phyloP scores from a whole-genome alignment of 2,113 vertebrate genomes.

The Girardinichthys multiradiatus region DNA sequence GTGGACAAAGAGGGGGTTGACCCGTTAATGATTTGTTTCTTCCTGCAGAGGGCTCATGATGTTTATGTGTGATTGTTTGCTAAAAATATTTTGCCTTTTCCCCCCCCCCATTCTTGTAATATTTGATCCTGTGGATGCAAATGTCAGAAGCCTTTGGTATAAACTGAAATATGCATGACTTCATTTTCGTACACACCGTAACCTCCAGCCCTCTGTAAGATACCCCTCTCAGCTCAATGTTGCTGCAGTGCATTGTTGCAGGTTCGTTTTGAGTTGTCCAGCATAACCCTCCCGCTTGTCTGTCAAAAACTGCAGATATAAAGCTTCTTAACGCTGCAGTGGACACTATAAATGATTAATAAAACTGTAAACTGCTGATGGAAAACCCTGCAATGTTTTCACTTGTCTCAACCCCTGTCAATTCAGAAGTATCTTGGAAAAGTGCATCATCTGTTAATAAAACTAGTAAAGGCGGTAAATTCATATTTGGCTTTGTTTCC shows the following conservation, averaged over 20 bases:
- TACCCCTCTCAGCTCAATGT: too few species aligned
- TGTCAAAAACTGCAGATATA: constrained; percentile 62
- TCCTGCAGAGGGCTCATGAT: constrained; percentile 19
- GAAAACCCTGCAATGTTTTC: neutral
- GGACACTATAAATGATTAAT: constrained; percentile 82
- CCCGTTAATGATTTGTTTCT: constrained; percentile 31
- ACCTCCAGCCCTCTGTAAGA: too few species aligned
- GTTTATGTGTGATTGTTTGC: constrained; percentile 30
- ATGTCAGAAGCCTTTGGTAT: constrained; percentile 64
- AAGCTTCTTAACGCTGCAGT: constrained; percentile 78
- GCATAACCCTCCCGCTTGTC: constrained; percentile 47
- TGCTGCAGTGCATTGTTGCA: too few species aligned
- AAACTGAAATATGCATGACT: constrained; percentile 76
- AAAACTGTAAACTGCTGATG: constrained; percentile 77
- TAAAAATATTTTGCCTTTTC: constrained; percentile 33
- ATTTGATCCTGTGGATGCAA: constrained; percentile 68
- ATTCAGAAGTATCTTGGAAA: too few species aligned
- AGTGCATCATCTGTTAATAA: too few species aligned
- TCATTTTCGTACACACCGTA: constrained; percentile 71
- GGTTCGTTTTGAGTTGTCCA: constrained; percentile 60
- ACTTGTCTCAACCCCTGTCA: too few species aligned
- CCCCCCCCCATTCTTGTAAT: constrained; percentile 35
- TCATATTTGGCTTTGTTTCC: too few species aligned
- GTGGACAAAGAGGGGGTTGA: constrained; percentile 5
- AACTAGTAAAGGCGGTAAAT: too few species aligned